Conservation (phyloP, 1,140 invertebrate species). For the Elysia chlorotica region DNA sequence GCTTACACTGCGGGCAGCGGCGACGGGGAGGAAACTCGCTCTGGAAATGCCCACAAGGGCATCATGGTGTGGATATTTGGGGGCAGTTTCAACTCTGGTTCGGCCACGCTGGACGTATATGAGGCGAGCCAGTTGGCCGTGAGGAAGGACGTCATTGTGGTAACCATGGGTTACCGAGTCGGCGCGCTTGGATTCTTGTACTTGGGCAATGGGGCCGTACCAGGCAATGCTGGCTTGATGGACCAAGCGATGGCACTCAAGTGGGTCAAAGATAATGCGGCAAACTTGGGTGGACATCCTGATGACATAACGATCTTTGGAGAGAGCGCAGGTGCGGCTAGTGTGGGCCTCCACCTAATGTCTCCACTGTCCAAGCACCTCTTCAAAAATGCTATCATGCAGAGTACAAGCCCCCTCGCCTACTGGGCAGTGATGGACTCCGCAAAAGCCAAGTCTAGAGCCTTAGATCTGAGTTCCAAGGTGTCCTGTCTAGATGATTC, state of each 20-base stretch:
- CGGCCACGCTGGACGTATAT: slow-evolving; percentile 91
- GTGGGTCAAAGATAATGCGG: slow-evolving; percentile 75
- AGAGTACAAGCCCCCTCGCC: slow-evolving; percentile 69
- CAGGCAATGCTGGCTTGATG: slow-evolving; percentile 47
- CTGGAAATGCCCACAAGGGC: slow-evolving; percentile 68
- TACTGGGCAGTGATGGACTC: slow-evolving; percentile 87
- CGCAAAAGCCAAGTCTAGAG: slow-evolving; percentile 77
- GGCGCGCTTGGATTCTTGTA: slow-evolving; percentile 73
- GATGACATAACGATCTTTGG: slow-evolving; percentile 73
- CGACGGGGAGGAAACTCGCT: too few relatives aligned
- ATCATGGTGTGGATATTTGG: slow-evolving; percentile 97
- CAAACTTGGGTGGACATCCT: slow-evolving; percentile 74
- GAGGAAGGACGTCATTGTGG: slow-evolving; percentile 73
- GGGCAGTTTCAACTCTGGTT: slow-evolving; percentile 89
- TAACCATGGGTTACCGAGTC: slow-evolving; percentile 70
- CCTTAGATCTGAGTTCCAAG: slow-evolving; percentile 46
- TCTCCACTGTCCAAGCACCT: slow-evolving; percentile 81
- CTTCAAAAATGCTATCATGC: slow-evolving; percentile 78
- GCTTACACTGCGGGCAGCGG: slow-evolving; percentile 84
- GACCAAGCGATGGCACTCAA: slow-evolving; percentile 74
- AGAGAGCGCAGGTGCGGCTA: slow-evolving; percentile 70
- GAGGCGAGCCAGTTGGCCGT: slow-evolving; percentile 86
- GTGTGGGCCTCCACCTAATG: slow-evolving; percentile 86
- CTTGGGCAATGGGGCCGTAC: slow-evolving; percentile 67
- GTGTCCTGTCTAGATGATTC: slow-evolving; percentile 25